Evolutionary conservation across 2,888 invertebrate species (phyloP).

Genomic region (Trachelus troglodyta): DNA sequence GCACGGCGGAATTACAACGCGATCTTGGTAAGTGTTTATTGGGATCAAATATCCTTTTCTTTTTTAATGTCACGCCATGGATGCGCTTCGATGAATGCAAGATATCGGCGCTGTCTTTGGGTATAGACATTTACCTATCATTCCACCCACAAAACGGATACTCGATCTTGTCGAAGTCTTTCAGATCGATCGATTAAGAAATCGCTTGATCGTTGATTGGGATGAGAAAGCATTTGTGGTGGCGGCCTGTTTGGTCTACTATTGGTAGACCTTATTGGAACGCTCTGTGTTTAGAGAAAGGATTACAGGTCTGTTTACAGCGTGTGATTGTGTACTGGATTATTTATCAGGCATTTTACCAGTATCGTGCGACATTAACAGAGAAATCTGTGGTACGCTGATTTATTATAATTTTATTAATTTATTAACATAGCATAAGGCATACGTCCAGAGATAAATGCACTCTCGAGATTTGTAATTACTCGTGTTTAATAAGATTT

Average conservation of each 20-base stretch:
- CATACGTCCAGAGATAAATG: neutral
- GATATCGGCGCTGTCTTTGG: neutral
- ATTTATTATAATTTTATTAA: neutral
- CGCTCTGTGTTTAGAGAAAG: neutral
- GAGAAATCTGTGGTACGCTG: neutral
- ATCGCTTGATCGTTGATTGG: neutral
- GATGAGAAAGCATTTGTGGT: neutral
- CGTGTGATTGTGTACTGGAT: neutral
- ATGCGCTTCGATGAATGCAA: neutral
- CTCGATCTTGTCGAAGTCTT: neutral
- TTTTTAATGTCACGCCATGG: neutral
- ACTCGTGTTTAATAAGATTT: neutral
- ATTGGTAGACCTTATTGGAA: neutral
- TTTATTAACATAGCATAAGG: neutral
- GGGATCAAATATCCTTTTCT: neutral
- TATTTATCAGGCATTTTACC: neutral
- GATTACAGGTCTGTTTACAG: neutral
- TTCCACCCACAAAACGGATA: neutral
- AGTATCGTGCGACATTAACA: neutral
- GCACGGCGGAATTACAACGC: neutral
- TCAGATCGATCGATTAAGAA: neutral
- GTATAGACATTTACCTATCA: neutral
- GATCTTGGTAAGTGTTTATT: neutral
- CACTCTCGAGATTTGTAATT: neutral
- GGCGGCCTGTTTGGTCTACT: neutral